phyloP scores from a whole-genome alignment of 2,113 vertebrate genomes.

The Tachysurus vachellii region DNA sequence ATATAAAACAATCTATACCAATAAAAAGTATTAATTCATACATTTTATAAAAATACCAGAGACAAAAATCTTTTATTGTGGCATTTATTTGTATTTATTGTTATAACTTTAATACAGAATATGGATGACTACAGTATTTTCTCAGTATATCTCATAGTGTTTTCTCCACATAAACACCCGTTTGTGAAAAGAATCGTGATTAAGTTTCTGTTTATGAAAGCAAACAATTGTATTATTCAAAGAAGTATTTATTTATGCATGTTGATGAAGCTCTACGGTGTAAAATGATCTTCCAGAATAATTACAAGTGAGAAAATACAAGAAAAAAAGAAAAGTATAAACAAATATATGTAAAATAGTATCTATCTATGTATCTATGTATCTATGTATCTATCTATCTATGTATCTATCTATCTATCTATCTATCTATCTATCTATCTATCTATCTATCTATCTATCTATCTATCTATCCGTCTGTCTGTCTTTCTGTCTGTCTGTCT shows the following conservation, averaged over 20 bases:
- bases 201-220: neutral
- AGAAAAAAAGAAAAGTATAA: neutral
- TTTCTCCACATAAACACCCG: neutral
- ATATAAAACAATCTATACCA: neutral
- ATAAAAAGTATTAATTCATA: neutral
- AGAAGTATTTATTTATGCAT: neutral
- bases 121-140: neutral
- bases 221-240: neutral
- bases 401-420: neutral
- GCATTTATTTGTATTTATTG: neutral
- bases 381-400: neutral
- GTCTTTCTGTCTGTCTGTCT: too few species aligned
- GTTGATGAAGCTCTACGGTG: neutral
- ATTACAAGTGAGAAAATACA: neutral
- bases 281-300: neutral
- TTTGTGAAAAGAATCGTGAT: neutral
- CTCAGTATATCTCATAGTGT: neutral
- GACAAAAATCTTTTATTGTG: neutral
- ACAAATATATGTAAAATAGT: neutral
- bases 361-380: neutral
- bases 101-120: neutral
- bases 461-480: too few species aligned
- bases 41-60: neutral
- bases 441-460: too few species aligned
- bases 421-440: neutral